phyloP scores from a whole-genome alignment of 2,888 invertebrate species.

The Lasioglossum villosulum region DNA sequence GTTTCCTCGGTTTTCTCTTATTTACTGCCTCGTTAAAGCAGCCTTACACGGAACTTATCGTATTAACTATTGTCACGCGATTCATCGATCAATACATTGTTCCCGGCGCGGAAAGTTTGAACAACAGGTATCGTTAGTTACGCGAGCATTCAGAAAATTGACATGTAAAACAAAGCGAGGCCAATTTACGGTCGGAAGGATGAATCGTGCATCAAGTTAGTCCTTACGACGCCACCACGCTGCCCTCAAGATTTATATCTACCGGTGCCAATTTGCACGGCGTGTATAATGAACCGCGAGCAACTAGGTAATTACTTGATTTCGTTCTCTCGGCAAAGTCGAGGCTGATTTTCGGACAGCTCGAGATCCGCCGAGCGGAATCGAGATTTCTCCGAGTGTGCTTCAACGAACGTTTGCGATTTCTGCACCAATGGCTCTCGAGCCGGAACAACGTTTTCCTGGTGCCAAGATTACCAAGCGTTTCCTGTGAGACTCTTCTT shows the following conservation, averaged over 20 bases:
- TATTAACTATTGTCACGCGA: slow-evolving; percentile 60
- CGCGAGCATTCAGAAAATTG: slow-evolving; percentile 7
- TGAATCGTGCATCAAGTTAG: slow-evolving; percentile 5
- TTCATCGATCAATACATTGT: slow-evolving; percentile 43
- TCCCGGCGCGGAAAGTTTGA: slow-evolving; percentile 17
- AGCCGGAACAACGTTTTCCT: slow-evolving; percentile 37
- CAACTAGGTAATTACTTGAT: slow-evolving; percentile 54
- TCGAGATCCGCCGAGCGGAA: slow-evolving; percentile 36
- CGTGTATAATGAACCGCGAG: neutral
- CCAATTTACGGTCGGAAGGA: slow-evolving; percentile 10
- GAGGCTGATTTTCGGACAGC: slow-evolving; percentile 45
- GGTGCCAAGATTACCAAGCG: slow-evolving; percentile 22
- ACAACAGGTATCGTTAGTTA: slow-evolving; percentile 23
- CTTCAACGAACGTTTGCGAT: slow-evolving; percentile 46
- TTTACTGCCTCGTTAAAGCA: slow-evolving; percentile 53
- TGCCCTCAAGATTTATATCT: slow-evolving; percentile 11
- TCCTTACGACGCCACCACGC: neutral
- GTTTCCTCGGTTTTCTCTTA: slow-evolving; percentile 56
- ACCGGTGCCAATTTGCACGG: slow-evolving; percentile 10
- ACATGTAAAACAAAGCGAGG: neutral
- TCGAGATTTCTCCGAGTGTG: slow-evolving; percentile 43
- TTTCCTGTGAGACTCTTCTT: slow-evolving; percentile 7
- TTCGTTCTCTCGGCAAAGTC: slow-evolving; percentile 22
- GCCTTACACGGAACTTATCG: slow-evolving; percentile 46
- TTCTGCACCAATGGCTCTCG: slow-evolving; percentile 37